Evolutionary conservation across 2,888 invertebrate species (phyloP).

Genomic region (Pterostichus madidus): DNA sequence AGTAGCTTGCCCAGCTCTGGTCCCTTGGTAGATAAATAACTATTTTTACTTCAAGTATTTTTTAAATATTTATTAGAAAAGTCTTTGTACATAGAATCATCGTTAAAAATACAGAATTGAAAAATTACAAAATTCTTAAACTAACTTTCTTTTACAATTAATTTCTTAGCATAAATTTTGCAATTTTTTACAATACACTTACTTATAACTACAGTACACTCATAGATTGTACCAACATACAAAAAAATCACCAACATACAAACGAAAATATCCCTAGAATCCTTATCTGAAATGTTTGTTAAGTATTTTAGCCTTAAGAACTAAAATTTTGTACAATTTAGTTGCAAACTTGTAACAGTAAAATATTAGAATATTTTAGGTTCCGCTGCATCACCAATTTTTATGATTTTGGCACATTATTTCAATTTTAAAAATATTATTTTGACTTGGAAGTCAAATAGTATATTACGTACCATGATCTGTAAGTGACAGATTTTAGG

Average conservation of each 20-base stretch:
- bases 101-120: conserved; percentile 51
- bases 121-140: conserved; percentile 50
- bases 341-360: too few relatives aligned
- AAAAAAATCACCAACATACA: neutral
- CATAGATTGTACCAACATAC: conserved; percentile 7
- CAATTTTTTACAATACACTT: conserved; percentile 40
- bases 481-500: too few relatives aligned
- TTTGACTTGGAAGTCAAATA: too few relatives aligned
- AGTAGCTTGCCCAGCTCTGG: too few relatives aligned
- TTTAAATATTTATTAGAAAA: conserved; percentile 53
- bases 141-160: neutral
- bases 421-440: too few relatives aligned
- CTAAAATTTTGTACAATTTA: neutral
- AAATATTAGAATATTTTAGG: neutral
- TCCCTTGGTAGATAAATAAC: too few relatives aligned
- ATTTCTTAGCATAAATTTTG: neutral
- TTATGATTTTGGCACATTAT: too few relatives aligned
- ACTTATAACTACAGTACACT: neutral
- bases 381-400: neutral
- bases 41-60: too few relatives aligned
- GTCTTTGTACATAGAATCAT: conserved; percentile 45
- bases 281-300: neutral
- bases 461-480: too few relatives aligned
- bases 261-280: neutral
- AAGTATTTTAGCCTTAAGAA: neutral